A percentile compares a stretch with the other conserved stretches of the same genome.
phyloP scores from a whole-genome alignment of 2,888 invertebrate species.

The Amiota minor region DNA sequence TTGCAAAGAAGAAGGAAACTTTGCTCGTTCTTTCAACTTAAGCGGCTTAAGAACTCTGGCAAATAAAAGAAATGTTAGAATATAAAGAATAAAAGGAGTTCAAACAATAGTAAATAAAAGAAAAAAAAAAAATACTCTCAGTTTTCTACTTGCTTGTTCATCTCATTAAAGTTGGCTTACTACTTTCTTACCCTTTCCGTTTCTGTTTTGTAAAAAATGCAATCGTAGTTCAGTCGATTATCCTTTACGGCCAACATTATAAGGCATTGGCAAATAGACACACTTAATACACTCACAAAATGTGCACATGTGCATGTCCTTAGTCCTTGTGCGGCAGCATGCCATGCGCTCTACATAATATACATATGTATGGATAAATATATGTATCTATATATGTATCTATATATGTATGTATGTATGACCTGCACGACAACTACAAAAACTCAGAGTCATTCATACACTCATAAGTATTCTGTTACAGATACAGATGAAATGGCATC shows the following conservation, averaged over 20 bases:
- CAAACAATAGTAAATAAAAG: neutral
- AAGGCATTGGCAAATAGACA: too few species aligned
- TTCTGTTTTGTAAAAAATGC: too few species aligned
- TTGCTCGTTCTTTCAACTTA: slow-evolving; percentile 12
- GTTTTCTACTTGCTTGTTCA: neutral
- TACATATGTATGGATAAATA: too few species aligned
- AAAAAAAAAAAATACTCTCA: neutral
- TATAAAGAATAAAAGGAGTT: neutral
- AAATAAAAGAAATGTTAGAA: neutral
- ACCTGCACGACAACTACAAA: slow-evolving; percentile 10
- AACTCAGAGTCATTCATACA: neutral
- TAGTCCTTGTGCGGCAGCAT: too few species aligned
- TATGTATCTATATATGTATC: too few species aligned
- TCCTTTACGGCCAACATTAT: too few species aligned
- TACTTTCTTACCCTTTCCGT: too few species aligned
- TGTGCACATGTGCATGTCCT: too few species aligned
- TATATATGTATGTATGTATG: too few species aligned
- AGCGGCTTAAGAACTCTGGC: neutral
- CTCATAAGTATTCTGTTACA: neutral
- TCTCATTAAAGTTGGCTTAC: too few species aligned
- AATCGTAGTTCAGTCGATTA: too few species aligned
- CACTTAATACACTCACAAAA: too few species aligned
- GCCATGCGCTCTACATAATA: neutral
- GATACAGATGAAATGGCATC: neutral
- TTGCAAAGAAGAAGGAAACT: neutral